phyloP scores from a whole-genome alignment of 1,140 invertebrate genomes.

The Bombus consobrinus region DNA sequence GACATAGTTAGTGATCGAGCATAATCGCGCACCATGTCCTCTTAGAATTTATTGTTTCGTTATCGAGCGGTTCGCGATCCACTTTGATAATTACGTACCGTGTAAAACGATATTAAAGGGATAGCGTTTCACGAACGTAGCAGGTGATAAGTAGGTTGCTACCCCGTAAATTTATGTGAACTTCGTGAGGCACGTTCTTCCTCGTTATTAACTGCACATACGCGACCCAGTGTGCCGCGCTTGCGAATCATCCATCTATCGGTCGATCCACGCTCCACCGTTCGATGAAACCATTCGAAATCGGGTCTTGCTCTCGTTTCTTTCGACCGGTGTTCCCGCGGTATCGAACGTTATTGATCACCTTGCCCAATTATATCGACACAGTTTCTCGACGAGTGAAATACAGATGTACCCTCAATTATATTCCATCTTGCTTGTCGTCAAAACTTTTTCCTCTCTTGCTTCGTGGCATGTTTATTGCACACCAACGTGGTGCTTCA shows the following conservation, averaged over 20 bases:
- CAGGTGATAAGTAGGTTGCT: conserved; percentile 66
- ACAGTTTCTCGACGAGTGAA: conserved; percentile 3
- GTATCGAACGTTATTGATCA: conserved; percentile 30
- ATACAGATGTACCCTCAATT: background rate
- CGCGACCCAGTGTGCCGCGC: background rate
- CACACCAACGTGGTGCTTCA: background rate
- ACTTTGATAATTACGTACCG: conserved; percentile 62
- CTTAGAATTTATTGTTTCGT: conserved; percentile 28
- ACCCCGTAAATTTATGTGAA: conserved; percentile 60
- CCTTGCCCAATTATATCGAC: conserved; percentile 34
- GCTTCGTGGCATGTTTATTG: background rate
- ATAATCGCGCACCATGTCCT: background rate
- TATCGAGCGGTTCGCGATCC: conserved; percentile 27
- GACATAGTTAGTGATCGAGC: background rate
- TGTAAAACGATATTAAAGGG: conserved; percentile 68
- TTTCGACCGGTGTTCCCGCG: conserved; percentile 1
- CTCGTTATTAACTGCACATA: conserved; percentile 25
- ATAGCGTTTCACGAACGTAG: conserved; percentile 63
- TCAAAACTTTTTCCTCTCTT: background rate
- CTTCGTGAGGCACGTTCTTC: conserved; percentile 52
- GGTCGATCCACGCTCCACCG: background rate
- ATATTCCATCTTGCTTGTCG: background rate
- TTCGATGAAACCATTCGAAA: conserved; percentile 38
- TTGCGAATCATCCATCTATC: conserved; percentile 35
- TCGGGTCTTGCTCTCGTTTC: conserved; percentile 56